phyloP scores from a whole-genome alignment of 2,113 vertebrate species.

The Haliaeetus leucogaster region DNA sequence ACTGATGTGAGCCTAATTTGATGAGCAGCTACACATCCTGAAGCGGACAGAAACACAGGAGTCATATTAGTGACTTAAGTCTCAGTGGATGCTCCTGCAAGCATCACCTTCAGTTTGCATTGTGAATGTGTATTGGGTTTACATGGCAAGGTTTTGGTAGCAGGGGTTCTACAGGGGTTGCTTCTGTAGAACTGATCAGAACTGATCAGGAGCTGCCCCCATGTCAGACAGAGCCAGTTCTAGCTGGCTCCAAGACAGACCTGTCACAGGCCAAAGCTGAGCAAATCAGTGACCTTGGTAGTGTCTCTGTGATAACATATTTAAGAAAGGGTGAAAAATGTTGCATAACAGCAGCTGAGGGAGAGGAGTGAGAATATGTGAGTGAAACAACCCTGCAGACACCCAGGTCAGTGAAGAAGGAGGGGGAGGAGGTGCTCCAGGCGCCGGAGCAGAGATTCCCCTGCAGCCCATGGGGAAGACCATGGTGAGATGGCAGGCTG shows the following conservation, averaged over 20 bases:
- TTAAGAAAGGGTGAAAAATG: background rate
- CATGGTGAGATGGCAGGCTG: too few relatives aligned
- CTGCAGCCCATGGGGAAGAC: too few relatives aligned
- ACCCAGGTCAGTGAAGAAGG: too few relatives aligned
- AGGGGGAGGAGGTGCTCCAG: background rate
- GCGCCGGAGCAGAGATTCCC: fast-evolving
- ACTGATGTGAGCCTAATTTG: background rate
- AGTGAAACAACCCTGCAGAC: background rate
- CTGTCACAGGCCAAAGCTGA: background rate
- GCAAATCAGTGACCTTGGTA: too few relatives aligned
- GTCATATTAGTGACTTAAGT: background rate
- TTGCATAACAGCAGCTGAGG: background rate
- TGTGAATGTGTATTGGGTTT: background rate
- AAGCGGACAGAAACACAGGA: background rate
- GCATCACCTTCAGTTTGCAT: background rate
- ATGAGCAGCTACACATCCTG: background rate
- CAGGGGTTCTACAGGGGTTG: background rate
- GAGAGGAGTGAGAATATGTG: background rate
- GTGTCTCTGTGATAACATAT: background rate
- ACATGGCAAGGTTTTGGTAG: background rate
- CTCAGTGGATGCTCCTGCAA: background rate
- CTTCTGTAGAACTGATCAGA: background rate
- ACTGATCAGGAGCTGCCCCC: background rate
- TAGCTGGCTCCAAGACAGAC: background rate
- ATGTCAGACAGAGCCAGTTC: background rate